A percentile compares a stretch with the other conserved stretches of the same genome.
phyloP scores from a whole-genome alignment of 1,140 invertebrate species.

The Steinernema khuongi region DNA sequence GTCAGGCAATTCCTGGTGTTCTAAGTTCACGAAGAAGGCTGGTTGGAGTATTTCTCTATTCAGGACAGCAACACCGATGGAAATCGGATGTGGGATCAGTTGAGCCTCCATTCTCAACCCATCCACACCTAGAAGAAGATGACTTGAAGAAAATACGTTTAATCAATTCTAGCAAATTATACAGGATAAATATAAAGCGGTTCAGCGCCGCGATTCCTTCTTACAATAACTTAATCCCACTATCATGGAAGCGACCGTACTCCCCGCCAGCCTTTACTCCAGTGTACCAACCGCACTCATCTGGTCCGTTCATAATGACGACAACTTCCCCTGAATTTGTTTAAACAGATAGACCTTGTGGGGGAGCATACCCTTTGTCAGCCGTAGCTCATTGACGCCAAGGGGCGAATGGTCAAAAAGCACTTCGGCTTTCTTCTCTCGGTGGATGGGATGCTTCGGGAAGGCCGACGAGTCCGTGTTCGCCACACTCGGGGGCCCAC shows the following conservation, averaged over 20 bases:
- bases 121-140: too few relatives aligned
- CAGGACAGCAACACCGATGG: too few relatives aligned
- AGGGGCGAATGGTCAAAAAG: slow-evolving; percentile 53
- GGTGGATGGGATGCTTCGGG: neutral
- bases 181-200: neutral
- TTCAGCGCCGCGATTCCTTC: too few relatives aligned
- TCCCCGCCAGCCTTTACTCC: slow-evolving; percentile 40
- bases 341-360: slow-evolving; percentile 17
- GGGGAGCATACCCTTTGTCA: slow-evolving; percentile 46
- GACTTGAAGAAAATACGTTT: too few relatives aligned
- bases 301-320: slow-evolving; percentile 52
- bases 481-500: neutral
- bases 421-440: slow-evolving; percentile 29
- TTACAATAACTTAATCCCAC: slow-evolving; percentile 39
- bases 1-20: too few relatives aligned
- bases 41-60: too few relatives aligned
- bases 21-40: too few relatives aligned
- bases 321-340: slow-evolving; percentile 46
- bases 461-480: neutral
- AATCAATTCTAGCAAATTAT: slow-evolving; percentile 11
- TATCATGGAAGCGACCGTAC: slow-evolving; percentile 47
- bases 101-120: too few relatives aligned
- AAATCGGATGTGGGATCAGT: too few relatives aligned
- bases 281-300: slow-evolving; percentile 51
- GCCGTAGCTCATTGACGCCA: slow-evolving; percentile 49